Evolutionary conservation across 1,140 invertebrate genomes (phyloP), one percentile per base, ranked within the genome.

Genomic region (Nilaparvata lugens): DNA sequence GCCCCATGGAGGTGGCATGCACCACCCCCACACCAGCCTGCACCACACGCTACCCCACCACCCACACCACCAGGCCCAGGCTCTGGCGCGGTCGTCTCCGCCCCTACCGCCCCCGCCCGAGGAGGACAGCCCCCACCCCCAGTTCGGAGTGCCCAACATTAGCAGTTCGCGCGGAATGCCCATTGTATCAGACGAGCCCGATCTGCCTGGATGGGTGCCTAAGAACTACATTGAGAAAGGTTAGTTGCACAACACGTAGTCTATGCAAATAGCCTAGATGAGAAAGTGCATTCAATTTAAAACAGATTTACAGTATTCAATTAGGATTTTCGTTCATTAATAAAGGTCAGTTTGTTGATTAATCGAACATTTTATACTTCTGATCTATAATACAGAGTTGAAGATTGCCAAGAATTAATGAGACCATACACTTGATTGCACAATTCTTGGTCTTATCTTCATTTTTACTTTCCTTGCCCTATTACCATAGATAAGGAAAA

Each of bases 181-280:
- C 1, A 91, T 93, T 62, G 88, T 93, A 28, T 88, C 88, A 0
- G 88, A 90, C 62, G 89, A 92, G 70, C 87, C 89, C 66, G 89
- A 92, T 74, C 72, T 92, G 38, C 89, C 89, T 48, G 83, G 89
- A 67, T 87, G 93, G 91, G 88, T 95, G 48, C 95, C 95, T 24
- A 93, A 95, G 69, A 92, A 91, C 76, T 98, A 95, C 69, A 87
- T 97, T n/a, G 94, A 98, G 74, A 97, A 98, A 88, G 92, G 92
- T 94, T 74, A 52, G 42, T 45, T 2, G 2, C 42, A 2, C 4
- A 35, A 52, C 51, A 11, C 51, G n/a, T n/a, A n/a, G n/a, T n/a
- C n/a, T n/a, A n/a, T n/a, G n/a, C n/a, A n/a, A n/a, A n/a, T n/a
- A n/a, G n/a, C n/a, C n/a, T n/a, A n/a, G n/a, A n/a, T n/a, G n/a